Base-by-base conservation (phyloP, 1,140 invertebrate genomes). In the Triops cancriformis region DNA sequence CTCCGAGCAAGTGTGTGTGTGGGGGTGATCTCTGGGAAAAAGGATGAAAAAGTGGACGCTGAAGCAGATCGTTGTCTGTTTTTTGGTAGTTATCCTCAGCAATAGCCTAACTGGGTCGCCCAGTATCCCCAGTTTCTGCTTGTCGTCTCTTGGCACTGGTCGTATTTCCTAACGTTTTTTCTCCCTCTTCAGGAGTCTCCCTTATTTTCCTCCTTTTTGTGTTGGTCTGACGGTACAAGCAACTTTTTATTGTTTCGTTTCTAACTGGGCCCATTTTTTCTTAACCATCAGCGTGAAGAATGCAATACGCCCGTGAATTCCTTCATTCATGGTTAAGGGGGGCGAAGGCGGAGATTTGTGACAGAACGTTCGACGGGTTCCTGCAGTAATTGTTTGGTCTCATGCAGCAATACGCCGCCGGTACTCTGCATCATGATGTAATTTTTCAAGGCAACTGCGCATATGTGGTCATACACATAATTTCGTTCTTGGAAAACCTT, bases 11-110 rank as follows among this genome's bases (percentile, higher is more conserved):
- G 51, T 64, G 7, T 64, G 51, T 64, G 31, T 37, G 31, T 37
- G 31, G 2, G 31, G 51, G 14, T 18, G 51, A 14, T 64, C 23
- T 23, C 10, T 18, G 51, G 51, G 51, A 7, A 64, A 64, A 64
- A 0, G 51, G 51, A n/a, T 64, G 51, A 64, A 64, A 64, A 64
- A 64, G 51, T 64, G 51, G 51, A 64, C 51, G 18, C 18, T 64
- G 51, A 64, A 18, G 18, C 10, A 64, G 51, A 64, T 64, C 51
- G 51, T 64, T 64, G 51, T 64, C 51, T 14, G 51, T 64, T 64
- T 64, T 64, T 64, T 64, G 51, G 51, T 64, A 64, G 51, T 64
- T 64, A 64, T 64, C 51, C 51, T 64, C 51, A 64, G 51, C 51
- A 64, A 64, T 64, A 64, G 51, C 51, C 51, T 64, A 64, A 64